A percentile compares a stretch with the other conserved stretches of the same genome.
These are phyloP conservation scores for Watsonalla cultraria DNA, from an alignment of 2,888 invertebrate species.

Conservation along the genomic window DNA sequence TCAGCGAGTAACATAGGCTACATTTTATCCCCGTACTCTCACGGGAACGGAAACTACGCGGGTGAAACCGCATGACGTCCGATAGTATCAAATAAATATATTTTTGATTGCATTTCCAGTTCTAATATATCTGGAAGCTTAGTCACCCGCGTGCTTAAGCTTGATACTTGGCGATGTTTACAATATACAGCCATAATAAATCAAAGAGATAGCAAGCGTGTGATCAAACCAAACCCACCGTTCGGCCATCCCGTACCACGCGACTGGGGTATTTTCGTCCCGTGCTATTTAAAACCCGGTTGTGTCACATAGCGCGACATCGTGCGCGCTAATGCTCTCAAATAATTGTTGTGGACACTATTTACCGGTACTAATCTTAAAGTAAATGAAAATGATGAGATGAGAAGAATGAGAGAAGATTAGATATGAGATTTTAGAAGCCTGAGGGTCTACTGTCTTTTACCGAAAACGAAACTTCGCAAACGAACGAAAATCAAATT, in stretches of 20 bases:
- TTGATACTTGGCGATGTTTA: background rate
- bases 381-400: background rate
- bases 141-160: background rate
- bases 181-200: background rate
- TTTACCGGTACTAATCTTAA: background rate
- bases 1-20: no score
- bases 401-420: no score
- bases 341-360: slow-evolving; percentile 10
- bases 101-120: no score
- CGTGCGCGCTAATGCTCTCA: slow-evolving; percentile 34
- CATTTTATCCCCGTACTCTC: no score
- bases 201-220: slow-evolving; percentile 11
- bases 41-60: no score
- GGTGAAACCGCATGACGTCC: no score
- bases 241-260: slow-evolving; percentile 37
- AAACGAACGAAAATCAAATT: no score
- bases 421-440: no score
- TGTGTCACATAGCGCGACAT: slow-evolving; percentile 69
- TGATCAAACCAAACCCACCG: slow-evolving; percentile 19
- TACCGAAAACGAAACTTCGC: no score
- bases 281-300: slow-evolving; percentile 56
- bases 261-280: slow-evolving; percentile 59
- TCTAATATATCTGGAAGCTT: background rate
- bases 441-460: no score
- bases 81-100: no score